Evolutionary conservation across 2,113 vertebrate genomes (phyloP), one percentile per base, ranked within the genome.

Genomic region (Poecilia latipinna): DNA sequence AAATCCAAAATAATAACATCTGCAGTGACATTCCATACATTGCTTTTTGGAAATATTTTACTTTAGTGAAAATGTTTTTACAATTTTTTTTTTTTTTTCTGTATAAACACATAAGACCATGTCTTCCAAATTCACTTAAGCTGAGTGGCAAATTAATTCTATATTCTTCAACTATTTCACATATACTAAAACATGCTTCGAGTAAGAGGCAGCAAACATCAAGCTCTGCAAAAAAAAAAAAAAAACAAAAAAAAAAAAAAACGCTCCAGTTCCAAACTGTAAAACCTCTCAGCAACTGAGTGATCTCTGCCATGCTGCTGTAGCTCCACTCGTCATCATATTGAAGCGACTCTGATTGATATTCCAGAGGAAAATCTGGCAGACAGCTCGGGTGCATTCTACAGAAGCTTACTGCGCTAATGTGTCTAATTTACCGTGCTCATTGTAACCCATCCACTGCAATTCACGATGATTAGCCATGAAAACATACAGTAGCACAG

Each of bases 281-380:
- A 70, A 88, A 90, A 87, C 84, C 84, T 78, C 61, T 88, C 86
- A 86, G 73, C 70, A 73, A 61, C 75, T 77, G 79, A 87, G 82
- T 87, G 79, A 83, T 90, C 86, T 17, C 44, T 48, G 44, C 44
- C 44, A 19, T 48, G 44, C 17, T 90, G 82, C 80, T 88, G 17
- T 80, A 85, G 88, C 87, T 89, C 78, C 83, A 86, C 86, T 82
- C 88, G 87, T 91, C 87, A 80, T 86, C 86, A 83, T 88, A 83
- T 72, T 77, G 78, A 74, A 86, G 72, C 63, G 70, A 74, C 72
- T 86, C 70, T 89, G 88, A 92, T 87, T 89, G 80, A 93, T 93
- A 86, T 87, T 88, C 79, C 77, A 24, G 63, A 54, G 71, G 78
- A 91, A 79, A 86, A 75, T 78, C 77, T 85, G 76, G 78, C 86